Conservation (phyloP, 2,888 invertebrate genomes). For the Horisme vitalbata region DNA sequence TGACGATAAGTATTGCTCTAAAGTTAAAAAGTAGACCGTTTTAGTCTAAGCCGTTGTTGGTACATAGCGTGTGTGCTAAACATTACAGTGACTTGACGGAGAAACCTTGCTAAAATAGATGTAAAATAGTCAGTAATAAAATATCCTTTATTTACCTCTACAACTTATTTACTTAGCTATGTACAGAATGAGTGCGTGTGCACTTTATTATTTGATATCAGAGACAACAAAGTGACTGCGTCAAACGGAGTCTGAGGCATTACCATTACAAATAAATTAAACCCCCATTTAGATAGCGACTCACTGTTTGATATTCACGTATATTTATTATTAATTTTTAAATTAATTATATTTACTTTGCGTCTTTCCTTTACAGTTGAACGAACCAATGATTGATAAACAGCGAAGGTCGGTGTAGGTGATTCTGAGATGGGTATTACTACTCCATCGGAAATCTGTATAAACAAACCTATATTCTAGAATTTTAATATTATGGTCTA, state of each 20-base stretch:
- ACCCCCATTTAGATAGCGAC: conserved; percentile 24
- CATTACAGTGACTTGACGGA: neutral
- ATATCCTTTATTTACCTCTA: conserved; percentile 1
- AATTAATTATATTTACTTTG: conserved; percentile 30
- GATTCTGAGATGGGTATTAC: conserved; percentile 16
- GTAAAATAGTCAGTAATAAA: conserved; percentile 2
- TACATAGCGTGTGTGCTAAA: too few relatives aligned
- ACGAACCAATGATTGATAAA: conserved; percentile 48
- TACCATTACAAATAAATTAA: conserved; percentile 27
- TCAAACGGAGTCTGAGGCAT: conserved; percentile 19
- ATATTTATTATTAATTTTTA: conserved; percentile 24
- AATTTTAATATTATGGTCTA: too few relatives aligned
- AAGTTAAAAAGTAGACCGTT: too few relatives aligned
- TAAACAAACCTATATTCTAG: conserved; percentile 10
- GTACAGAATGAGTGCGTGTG: conserved; percentile 3
- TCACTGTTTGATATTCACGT: conserved; percentile 12
- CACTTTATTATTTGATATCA: conserved; percentile 12
- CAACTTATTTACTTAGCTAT: conserved; percentile 5
- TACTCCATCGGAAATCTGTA: conserved; percentile 7
- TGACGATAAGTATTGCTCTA: too few relatives aligned
- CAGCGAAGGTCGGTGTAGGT: conserved; percentile 49
- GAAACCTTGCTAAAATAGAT: conserved; percentile 3
- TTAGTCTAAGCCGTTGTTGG: too few relatives aligned
- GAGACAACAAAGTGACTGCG: conserved; percentile 16
- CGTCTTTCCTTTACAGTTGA: conserved; percentile 43